These are phyloP conservation scores for Chiroxiphia lanceolata DNA, from an alignment of 2,797 vertebrate species.

Conservation along the genomic window DNA sequence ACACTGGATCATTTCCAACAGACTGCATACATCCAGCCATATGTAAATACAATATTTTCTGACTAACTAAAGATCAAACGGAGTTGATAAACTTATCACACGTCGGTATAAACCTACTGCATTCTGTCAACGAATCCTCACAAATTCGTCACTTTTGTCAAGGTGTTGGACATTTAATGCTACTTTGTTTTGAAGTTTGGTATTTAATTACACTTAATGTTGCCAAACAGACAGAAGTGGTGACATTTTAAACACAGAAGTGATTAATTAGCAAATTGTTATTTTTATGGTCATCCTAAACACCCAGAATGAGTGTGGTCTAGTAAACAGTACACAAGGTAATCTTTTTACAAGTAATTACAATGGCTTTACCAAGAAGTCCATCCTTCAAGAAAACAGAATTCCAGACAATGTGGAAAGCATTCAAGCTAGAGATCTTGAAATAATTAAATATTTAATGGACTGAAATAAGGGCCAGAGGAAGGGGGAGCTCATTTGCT, in stretches of 20 bases:
- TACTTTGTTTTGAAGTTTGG: not conserved
- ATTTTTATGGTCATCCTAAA: not conserved
- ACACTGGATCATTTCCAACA: not conserved
- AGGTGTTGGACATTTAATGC: not conserved
- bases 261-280: not conserved
- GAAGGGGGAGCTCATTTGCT: not conserved
- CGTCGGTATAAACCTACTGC: not conserved
- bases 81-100: not conserved
- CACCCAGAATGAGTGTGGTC: not conserved
- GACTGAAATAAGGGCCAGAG: not conserved
- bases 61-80: not conserved
- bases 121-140: not conserved
- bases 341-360: not conserved
- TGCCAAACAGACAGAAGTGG: not conserved
- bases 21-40: not conserved
- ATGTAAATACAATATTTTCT: slow-evolving; percentile 3
- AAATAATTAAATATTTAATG: not conserved
- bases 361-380: not conserved
- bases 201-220: not conserved
- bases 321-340: not conserved
- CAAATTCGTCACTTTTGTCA: not conserved
- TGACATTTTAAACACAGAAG: not conserved
- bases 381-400: not conserved
- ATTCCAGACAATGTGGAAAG: not conserved
- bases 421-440: not conserved